phyloP scores from a whole-genome alignment of 2,888 invertebrate species.

The Cantharis rufa region DNA sequence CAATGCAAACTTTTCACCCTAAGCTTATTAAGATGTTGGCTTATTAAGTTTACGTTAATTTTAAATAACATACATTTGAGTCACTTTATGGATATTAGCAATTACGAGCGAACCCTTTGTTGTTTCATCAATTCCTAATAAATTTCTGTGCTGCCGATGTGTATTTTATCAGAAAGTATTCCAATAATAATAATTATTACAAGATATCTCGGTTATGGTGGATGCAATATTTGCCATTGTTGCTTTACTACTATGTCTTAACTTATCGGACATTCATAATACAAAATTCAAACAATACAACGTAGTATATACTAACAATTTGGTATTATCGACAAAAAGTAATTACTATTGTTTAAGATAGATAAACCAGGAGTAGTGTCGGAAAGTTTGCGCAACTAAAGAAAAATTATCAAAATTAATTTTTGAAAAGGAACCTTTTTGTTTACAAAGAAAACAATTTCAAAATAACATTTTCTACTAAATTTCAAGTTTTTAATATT shows the following conservation, averaged over 20 bases:
- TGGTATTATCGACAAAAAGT: neutral
- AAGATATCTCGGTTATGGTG: neutral
- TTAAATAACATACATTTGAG: neutral
- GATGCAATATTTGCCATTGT: neutral
- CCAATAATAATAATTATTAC: neutral
- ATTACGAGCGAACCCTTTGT: neutral
- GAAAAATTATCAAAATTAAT: neutral
- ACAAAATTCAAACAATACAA: neutral
- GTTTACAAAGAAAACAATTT: neutral
- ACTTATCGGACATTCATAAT: neutral
- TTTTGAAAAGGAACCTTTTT: neutral
- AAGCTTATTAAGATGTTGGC: neutral
- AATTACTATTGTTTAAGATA: neutral
- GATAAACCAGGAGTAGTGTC: neutral
- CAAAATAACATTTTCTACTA: neutral
- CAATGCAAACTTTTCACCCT: neutral
- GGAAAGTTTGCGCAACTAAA: neutral
- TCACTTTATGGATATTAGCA: neutral
- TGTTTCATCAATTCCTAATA: neutral
- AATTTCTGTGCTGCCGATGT: neutral
- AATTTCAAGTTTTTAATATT: too few species aligned
- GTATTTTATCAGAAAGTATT: neutral
- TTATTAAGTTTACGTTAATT: neutral
- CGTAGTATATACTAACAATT: neutral
- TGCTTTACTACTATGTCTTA: neutral